phyloP scores from a whole-genome alignment of 2,888 invertebrate species.

The Troglohyphantes excavatus region DNA sequence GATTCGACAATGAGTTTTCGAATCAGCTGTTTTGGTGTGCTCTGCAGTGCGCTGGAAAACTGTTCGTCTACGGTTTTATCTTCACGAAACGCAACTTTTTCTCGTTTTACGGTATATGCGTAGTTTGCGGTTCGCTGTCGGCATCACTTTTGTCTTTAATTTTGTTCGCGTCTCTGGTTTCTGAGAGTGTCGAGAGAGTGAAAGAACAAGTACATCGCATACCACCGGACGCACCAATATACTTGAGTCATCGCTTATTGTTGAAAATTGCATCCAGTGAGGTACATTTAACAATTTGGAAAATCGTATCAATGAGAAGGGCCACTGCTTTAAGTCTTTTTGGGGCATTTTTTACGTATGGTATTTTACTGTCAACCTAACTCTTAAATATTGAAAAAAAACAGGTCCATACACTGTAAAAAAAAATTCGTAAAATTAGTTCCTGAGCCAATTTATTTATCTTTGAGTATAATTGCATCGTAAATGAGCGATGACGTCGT shows the following conservation, averaged over 20 bases:
- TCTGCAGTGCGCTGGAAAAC: too few relatives aligned
- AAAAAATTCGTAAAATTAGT: too few relatives aligned
- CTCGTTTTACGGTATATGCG: neutral
- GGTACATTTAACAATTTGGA: slow-evolving; percentile 21
- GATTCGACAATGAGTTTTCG: neutral
- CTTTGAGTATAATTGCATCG: too few relatives aligned
- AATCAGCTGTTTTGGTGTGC: neutral
- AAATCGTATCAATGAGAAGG: slow-evolving; percentile 1
- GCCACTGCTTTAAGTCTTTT: too few relatives aligned
- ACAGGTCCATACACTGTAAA: too few relatives aligned
- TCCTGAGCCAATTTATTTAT: too few relatives aligned
- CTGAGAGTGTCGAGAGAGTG: neutral
- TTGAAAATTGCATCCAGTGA: too few relatives aligned
- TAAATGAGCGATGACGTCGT: too few relatives aligned
- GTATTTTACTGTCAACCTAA: too few relatives aligned
- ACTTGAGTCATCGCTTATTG: neutral
- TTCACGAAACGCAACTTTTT: neutral
- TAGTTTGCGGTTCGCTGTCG: neutral
- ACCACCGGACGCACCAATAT: neutral
- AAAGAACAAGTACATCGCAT: neutral
- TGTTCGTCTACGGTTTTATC: neutral
- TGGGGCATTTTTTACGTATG: too few relatives aligned
- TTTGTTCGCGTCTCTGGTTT: too few relatives aligned
- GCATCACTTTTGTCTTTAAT: neutral
- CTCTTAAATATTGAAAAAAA: too few relatives aligned